Base-by-base conservation (phyloP, 2,888 invertebrate genomes). In the Tipula confusa region DNA sequence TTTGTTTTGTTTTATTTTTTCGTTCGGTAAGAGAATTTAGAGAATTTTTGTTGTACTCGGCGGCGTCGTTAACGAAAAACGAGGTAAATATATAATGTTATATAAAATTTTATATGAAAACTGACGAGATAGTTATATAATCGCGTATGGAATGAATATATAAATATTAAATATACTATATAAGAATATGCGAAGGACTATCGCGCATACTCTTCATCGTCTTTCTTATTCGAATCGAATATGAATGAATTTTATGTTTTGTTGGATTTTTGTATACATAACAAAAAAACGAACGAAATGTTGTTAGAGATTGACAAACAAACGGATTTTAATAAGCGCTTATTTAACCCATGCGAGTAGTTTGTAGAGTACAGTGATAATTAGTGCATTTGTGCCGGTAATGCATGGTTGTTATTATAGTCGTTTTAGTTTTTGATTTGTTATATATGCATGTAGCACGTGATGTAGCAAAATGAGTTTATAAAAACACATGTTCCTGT, bases 231-330 rank as follows among this genome's bases (percentile, higher is more conserved):
- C 9, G 64, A 64, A 64, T 64, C 64, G 64, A 64, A 24, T 64
- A 64, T 64, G 64, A 64, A 64, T 64, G 64, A 64, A 64, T 2
- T 9, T 64, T 43, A n/a, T n/a, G n/a, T 64, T 64, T 64, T 64
- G 64, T 64, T 64, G 64, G n/a, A n/a, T n/a, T n/a, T n/a, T n/a
- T 64, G 24, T 24, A 64, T 64, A 64, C 64, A 64, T 64, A 64
- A 64, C 64, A 64, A 64, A 33, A 33, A 33, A 64, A 64, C 64
- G 18, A 64, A 64, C 64, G 11, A 64, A 64, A 64, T 64, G 24
- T 64, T 64, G 33, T 33, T 1, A 9, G 33, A 64, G 24, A 64
- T 64, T 64, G 64, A 64, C 64, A 64, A 64, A 64, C 64, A 24
- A 64, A 64, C 64, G 64, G 24, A 64, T 64, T 24, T 64, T 64